A percentile compares a stretch with the other conserved stretches of the same genome.
Evolutionary conservation across 2,888 invertebrate species (phyloP).

Genomic region (Phortica okadai): DNA sequence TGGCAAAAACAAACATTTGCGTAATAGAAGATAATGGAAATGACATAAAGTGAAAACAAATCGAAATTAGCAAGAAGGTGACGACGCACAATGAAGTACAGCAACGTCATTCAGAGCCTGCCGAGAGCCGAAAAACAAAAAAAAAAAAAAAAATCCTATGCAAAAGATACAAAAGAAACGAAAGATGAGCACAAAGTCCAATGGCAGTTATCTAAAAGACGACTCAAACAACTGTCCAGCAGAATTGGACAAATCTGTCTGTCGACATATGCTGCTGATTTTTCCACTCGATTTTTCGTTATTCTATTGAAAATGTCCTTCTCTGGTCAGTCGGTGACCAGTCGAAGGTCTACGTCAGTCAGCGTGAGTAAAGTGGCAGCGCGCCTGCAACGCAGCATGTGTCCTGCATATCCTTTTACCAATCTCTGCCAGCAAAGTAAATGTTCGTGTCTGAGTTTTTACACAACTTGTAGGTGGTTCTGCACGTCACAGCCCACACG

Average conservation of each 20-base stretch:
- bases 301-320: slow-evolving; percentile 23
- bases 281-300: slow-evolving; percentile 27
- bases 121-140: not conserved
- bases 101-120: not conserved
- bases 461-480: slow-evolving; percentile 14
- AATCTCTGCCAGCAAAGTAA: not conserved
- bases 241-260: slow-evolving; percentile 20
- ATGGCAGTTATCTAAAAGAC: not conserved
- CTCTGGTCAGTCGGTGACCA: not conserved
- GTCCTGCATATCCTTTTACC: slow-evolving; percentile 13
- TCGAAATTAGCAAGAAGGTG: slow-evolving; percentile 12
- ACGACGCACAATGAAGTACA: slow-evolving; percentile 12
- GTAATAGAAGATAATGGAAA: slow-evolving; percentile 8
- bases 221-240: slow-evolving; percentile 28
- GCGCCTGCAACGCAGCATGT: slow-evolving; percentile 30
- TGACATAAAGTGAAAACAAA: slow-evolving; percentile 3
- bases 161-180: not conserved
- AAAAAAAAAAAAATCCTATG: slow-evolving; percentile 1
- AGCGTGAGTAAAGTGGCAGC: not conserved
- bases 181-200: not conserved
- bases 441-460: not conserved
- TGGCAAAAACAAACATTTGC: slow-evolving; percentile 30
- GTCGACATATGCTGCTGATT: slow-evolving; percentile 31
- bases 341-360: not conserved
- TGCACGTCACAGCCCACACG: slow-evolving; percentile 17